Conservation (phyloP, 2,888 invertebrate species). For the Pandemis heparana region DNA sequence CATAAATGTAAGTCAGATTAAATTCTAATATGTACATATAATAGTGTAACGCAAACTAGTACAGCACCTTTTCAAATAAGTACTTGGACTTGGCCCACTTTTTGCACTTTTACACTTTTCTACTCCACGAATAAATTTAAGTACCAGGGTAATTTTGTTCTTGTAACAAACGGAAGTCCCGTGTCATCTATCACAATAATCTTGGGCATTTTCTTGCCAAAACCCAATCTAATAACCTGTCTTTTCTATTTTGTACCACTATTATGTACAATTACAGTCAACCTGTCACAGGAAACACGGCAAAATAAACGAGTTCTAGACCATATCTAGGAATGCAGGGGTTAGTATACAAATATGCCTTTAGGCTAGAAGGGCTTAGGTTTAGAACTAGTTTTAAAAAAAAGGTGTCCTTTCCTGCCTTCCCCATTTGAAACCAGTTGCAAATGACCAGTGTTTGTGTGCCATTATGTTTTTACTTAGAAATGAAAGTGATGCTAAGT, state of each 20-base stretch:
- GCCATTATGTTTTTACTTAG: slow-evolving; percentile 11
- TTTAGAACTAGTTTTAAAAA: slow-evolving; percentile 11
- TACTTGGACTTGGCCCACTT: too few relatives aligned
- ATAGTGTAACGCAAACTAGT: too few relatives aligned
- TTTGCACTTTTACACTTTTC: too few relatives aligned
- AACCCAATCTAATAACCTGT: background rate
- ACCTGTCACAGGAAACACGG: slow-evolving; percentile 10
- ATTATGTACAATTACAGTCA: slow-evolving; percentile 8
- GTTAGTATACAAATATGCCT: slow-evolving; percentile 26
- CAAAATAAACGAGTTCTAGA: background rate
- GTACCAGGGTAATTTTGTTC: background rate
- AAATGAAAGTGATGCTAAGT: slow-evolving; percentile 16
- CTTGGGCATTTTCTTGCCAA: background rate
- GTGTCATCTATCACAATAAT: background rate
- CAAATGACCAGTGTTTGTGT: slow-evolving; percentile 12
- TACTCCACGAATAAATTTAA: too few relatives aligned
- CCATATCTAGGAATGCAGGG: slow-evolving; percentile 8
- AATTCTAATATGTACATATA: too few relatives aligned
- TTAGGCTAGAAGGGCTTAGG: slow-evolving; percentile 23
- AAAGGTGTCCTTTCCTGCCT: slow-evolving; percentile 15
- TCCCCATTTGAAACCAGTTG: slow-evolving; percentile 23
- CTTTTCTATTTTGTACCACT: background rate
- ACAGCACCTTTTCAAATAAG: too few relatives aligned
- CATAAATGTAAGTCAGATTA: too few relatives aligned
- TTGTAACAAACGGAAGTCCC: background rate